A percentile compares a stretch with the other conserved stretches of the same genome.
phyloP scores from a whole-genome alignment of 2,113 vertebrate genomes.

The Strix aluco region DNA sequence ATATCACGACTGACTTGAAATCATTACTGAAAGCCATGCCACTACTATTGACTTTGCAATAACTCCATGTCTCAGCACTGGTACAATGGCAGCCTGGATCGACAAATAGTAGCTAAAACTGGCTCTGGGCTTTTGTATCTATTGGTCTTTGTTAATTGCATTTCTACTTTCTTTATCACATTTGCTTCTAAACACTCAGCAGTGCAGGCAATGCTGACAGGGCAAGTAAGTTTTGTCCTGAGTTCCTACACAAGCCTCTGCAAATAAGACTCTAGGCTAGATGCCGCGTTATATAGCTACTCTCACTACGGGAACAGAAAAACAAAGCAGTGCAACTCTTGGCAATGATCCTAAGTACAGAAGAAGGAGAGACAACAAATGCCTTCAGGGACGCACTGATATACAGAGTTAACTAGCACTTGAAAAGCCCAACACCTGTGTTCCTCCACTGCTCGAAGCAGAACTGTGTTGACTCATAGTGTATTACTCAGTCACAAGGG shows the following conservation, averaged over 20 bases:
- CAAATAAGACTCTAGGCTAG: not conserved
- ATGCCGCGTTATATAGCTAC: fast-evolving
- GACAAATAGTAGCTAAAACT: not conserved
- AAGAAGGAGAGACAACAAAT: not conserved
- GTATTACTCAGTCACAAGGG: not conserved
- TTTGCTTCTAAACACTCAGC: conserved; percentile 19
- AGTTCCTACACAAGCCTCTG: not conserved
- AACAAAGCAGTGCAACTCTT: not conserved
- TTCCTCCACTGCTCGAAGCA: not conserved
- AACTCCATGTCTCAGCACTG: conserved; percentile 6
- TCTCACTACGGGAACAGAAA: not conserved
- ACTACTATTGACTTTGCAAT: conserved; percentile 44
- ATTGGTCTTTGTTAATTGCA: conserved; percentile 61
- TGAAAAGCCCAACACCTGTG: not conserved
- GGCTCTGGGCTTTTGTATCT: conserved; percentile 19
- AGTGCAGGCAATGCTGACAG: conserved; percentile 17
- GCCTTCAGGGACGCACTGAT: not conserved
- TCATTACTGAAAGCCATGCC: conserved; percentile 3
- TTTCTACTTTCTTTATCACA: conserved; percentile 57
- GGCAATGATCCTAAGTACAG: not conserved
- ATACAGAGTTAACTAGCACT: not conserved
- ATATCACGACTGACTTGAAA: not conserved
- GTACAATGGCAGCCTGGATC: not conserved
- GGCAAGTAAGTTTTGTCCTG: conserved; percentile 33
- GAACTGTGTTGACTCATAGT: fast-evolving